Percentiles rank a stretch among this genome's conserved stretches.
Conservation (phyloP, 35 echinoderm and acorn worm species). For the Ophiothrix spiculata region DNA sequence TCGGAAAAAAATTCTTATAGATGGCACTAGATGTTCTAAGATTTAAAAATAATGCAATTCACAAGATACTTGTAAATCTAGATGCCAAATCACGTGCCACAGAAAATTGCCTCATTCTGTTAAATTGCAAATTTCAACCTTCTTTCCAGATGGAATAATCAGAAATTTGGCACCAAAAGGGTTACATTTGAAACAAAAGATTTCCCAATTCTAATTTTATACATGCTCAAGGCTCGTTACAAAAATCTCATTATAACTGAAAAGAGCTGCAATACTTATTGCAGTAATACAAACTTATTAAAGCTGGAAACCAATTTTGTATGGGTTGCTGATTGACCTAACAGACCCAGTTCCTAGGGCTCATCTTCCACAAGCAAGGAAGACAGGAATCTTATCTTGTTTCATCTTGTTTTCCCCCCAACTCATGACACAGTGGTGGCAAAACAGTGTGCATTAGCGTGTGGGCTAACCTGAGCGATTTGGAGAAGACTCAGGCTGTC, state of each 20-base stretch:
- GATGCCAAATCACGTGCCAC: too few species aligned
- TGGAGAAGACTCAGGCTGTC: constrained; percentile 88
- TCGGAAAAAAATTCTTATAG: too few species aligned
- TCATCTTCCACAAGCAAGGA: neutral
- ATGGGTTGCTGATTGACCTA: neutral
- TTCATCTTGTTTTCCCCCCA: neutral
- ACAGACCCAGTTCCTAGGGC: neutral
- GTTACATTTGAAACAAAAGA: neutral
- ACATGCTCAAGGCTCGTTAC: neutral
- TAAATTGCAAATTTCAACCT: too few species aligned
- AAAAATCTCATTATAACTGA: neutral
- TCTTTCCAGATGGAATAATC: too few species aligned
- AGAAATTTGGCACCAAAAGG: neutral
- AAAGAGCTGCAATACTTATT: neutral
- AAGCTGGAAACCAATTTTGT: neutral
- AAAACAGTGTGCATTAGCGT: constrained; percentile 27
- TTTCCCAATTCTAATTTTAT: constrained; percentile 1
- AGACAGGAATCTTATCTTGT: neutral
- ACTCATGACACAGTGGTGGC: too few species aligned
- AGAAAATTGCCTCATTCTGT: too few species aligned
- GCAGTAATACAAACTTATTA: neutral
- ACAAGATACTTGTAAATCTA: too few species aligned
- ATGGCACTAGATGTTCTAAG: too few species aligned
- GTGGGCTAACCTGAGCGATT: constrained; percentile 77
- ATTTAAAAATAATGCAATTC: too few species aligned